Conservation (phyloP, 2,888 invertebrate genomes). For the Eristalinus aeneus region DNA sequence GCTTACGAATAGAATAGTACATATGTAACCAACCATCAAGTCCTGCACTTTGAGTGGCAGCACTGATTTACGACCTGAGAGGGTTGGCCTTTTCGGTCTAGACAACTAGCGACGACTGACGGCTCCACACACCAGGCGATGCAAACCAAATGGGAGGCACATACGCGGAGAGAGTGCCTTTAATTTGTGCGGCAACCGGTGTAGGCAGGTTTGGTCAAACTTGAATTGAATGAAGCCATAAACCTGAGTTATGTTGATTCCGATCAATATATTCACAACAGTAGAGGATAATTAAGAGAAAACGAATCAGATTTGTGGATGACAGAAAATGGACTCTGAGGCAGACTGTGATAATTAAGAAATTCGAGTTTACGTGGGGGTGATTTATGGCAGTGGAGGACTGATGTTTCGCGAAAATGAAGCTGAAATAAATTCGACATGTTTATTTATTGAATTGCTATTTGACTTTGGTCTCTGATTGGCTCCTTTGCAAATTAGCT, state of each 20-base stretch:
- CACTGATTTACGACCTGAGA: constrained; percentile 22
- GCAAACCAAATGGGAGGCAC: constrained; percentile 45
- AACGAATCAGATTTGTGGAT: neutral
- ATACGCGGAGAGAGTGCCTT: constrained; percentile 29
- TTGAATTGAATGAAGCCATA: constrained; percentile 56
- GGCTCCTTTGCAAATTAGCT: neutral
- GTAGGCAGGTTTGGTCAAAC: constrained; percentile 10
- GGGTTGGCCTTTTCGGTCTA: constrained; percentile 6
- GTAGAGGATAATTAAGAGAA: constrained; percentile 15
- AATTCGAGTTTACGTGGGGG: constrained; percentile 3
- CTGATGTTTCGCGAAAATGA: neutral
- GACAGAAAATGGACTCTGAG: constrained; percentile 2
- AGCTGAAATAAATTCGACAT: neutral
- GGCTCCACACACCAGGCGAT: neutral
- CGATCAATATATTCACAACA: constrained; percentile 26
- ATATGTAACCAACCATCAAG: neutral
- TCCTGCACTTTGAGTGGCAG: constrained; percentile 5
- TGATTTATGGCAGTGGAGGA: constrained; percentile 16
- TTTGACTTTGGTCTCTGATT: neutral
- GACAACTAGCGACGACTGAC: neutral
- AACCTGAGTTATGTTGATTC: constrained; percentile 44
- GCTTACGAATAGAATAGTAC: neutral
- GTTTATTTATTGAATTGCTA: neutral
- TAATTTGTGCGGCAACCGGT: neutral
- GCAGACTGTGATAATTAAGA: constrained; percentile 18